Evolutionary conservation across 2,113 vertebrate species (phyloP), one percentile per base, ranked within the genome.

Genomic region (Polypterus bichir): DNA sequence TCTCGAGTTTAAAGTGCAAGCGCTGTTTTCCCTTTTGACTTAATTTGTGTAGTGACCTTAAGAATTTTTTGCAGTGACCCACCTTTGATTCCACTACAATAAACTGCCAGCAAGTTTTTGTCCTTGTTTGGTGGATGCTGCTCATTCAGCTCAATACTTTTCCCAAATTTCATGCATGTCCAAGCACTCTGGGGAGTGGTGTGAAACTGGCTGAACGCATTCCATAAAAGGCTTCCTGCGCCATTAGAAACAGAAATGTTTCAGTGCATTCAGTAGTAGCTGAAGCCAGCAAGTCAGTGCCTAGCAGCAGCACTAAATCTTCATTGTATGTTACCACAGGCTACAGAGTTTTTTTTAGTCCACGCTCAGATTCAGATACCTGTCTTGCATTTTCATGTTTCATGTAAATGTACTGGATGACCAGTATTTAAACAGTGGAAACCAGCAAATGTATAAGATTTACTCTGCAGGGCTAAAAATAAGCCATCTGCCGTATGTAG

Each of bases 161-260:
- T n/a, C 27, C 54, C 44, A 56, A 4, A 27, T 56, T 56, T 56
- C n/a, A n/a, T 56, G 54, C 44, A 27, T 11, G 11, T 56, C 44
- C 54, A n/a, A 11, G 54, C 44, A 56, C 54, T 27, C 54, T 6
- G n/a, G 54, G 54, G 54, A 56, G 44, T 56, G 54, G 54, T 56
- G 54, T 56, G 54, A 56, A 27, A 56, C 9, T 56, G 54, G 10
- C 54, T 56, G 54, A 56, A 27, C 54, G 44, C 7, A 10, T n/a
- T 56, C 11, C 54, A 56, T 27, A 56, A 6, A 11, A 56, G 54
- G n/a, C 44, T 56, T 3, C 3, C 10, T 56, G 10, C 10, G 11
- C 54, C 6, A 27, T 56, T 56, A 27, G 9, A 9, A 56, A 10
- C 54, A 52, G 10, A 52, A 8, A 10, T 52, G 10, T 52, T 52